Evolutionary conservation across 2,113 vertebrate genomes (phyloP).

Genomic region (Dinomys branickii): DNA sequence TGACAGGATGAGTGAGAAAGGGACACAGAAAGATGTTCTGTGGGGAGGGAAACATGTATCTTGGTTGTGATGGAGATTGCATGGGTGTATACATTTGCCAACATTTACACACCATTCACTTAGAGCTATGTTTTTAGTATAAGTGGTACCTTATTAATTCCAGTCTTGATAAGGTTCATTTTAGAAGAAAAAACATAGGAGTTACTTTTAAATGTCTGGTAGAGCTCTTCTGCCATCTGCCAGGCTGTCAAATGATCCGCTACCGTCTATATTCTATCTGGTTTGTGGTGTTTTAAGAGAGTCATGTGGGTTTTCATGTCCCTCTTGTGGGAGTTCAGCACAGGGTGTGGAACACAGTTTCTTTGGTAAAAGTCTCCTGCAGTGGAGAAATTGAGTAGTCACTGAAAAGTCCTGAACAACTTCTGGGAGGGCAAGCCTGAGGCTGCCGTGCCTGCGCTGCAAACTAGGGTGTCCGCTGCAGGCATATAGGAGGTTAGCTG

Average conservation of each 20-base stretch:
- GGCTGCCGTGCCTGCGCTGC: not conserved
- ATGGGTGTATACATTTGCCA: not conserved
- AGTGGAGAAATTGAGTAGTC: not conserved
- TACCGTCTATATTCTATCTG: not conserved
- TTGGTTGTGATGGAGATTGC: not conserved
- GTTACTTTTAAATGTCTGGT: not conserved
- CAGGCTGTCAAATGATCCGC: not conserved
- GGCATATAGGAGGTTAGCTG: accelerated
- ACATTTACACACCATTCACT: not conserved
- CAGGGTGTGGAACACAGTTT: not conserved
- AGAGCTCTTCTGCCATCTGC: not conserved
- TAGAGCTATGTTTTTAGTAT: not conserved
- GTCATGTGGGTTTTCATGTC: not conserved
- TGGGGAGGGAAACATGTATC: not conserved
- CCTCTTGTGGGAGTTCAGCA: not conserved
- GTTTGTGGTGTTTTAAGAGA: not conserved
- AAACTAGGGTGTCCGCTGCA: not conserved
- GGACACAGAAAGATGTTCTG: not conserved
- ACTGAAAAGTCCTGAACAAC: not conserved
- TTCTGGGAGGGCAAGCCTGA: not conserved
- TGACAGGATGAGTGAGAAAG: not conserved
- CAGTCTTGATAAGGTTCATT: not conserved
- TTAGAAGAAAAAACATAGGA: not conserved
- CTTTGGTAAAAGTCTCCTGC: not conserved
- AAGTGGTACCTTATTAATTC: not conserved